phyloP scores from a whole-genome alignment of 2,888 invertebrate genomes.

The Ormyrus pomaceus region DNA sequence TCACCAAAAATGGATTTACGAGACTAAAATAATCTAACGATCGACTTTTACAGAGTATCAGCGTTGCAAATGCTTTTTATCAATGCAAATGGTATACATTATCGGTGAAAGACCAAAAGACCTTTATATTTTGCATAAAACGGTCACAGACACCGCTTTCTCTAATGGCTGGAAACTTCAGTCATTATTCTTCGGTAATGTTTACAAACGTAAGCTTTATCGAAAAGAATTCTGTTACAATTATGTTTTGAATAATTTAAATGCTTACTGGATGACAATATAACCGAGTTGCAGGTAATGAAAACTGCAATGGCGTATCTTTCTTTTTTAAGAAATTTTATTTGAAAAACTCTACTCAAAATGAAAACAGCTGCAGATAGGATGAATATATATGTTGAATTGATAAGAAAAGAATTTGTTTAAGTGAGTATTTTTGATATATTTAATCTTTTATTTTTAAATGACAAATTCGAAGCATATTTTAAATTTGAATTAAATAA shows the following conservation, averaged over 20 bases:
- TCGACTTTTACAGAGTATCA: conserved; percentile 39
- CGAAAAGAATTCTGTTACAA: neutral
- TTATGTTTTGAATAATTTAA: neutral
- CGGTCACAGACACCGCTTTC: conserved; percentile 50
- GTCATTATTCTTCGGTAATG: conserved; percentile 49
- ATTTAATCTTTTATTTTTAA: too few relatives aligned
- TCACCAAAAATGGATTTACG: neutral
- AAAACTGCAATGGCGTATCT: conserved; percentile 59
- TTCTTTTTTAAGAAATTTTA: conserved; percentile 57
- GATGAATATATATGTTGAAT: neutral
- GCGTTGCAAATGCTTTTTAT: conserved; percentile 53
- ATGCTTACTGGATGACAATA: too few relatives aligned
- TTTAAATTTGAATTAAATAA: too few relatives aligned
- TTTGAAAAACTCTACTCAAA: conserved; percentile 30
- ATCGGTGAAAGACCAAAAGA: conserved; percentile 40
- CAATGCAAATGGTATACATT: conserved; percentile 52
- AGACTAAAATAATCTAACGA: neutral
- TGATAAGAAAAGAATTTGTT: neutral
- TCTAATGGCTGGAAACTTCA: conserved; percentile 53
- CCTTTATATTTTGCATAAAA: conserved; percentile 45
- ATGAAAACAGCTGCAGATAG: neutral
- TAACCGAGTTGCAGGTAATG: conserved; percentile 47
- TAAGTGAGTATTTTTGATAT: neutral
- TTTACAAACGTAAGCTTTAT: conserved; percentile 34
- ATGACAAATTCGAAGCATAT: too few relatives aligned